Evolutionary conservation across 1,140 invertebrate species (phyloP).

Genomic region (Drosophila virilis): DNA sequence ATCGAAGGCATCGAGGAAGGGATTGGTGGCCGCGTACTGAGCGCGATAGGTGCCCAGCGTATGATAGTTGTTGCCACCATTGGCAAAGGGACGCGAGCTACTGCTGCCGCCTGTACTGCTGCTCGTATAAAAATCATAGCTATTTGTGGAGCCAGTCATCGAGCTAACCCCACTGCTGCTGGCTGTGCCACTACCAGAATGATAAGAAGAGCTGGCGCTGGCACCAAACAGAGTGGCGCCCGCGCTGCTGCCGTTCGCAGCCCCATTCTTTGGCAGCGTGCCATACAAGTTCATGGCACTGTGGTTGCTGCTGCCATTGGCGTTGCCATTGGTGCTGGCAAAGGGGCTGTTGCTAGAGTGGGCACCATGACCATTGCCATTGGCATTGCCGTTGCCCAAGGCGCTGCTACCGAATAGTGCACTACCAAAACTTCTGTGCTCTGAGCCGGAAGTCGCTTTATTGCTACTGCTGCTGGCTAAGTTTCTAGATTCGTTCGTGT

Average conservation of each 20-base stretch:
- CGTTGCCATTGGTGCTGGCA: slow-evolving; percentile 66
- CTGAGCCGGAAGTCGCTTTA: slow-evolving; percentile 61
- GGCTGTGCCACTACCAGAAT: slow-evolving; percentile 68
- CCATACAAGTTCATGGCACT: slow-evolving; percentile 81
- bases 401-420: slow-evolving; percentile 70
- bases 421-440: slow-evolving; percentile 61
- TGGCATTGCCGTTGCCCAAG: slow-evolving; percentile 55
- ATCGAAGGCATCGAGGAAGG: slow-evolving; percentile 81
- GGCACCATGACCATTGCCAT: slow-evolving; percentile 45
- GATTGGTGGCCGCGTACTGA: slow-evolving; percentile 84
- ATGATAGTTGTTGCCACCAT: slow-evolving; percentile 80
- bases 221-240: slow-evolving; percentile 63
- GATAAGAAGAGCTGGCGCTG: slow-evolving; percentile 58
- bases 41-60: slow-evolving; percentile 81
- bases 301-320: slow-evolving; percentile 51
- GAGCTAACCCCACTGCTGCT: slow-evolving; percentile 82
- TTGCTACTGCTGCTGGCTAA: slow-evolving; percentile 41
- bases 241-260: slow-evolving; percentile 31
- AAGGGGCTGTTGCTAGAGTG: slow-evolving; percentile 62
- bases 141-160: slow-evolving; percentile 82
- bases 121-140: slow-evolving; percentile 79
- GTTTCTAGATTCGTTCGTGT: slow-evolving; percentile 70
- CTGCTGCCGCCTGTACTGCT: slow-evolving; percentile 38
- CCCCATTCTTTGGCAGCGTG: slow-evolving; percentile 78
- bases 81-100: slow-evolving; percentile 65